Evolutionary conservation across 1,140 invertebrate species (phyloP).

Genomic region (Oncopeltus fasciatus): DNA sequence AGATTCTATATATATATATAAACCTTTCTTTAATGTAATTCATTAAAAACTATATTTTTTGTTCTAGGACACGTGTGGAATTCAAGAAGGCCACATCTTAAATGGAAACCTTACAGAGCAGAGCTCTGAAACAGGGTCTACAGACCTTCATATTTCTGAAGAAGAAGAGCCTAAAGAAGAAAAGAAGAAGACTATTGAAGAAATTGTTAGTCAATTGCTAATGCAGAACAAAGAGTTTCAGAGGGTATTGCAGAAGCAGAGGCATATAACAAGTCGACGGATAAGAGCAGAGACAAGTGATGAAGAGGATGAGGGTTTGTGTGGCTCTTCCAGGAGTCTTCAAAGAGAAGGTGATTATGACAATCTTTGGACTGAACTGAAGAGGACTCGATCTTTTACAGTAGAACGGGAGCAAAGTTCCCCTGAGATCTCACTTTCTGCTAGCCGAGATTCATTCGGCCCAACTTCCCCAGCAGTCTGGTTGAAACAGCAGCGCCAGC

Average conservation of each 20-base stretch:
- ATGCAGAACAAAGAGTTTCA: slow-evolving; percentile 75
- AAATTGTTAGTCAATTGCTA: slow-evolving; percentile 66
- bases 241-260: slow-evolving; percentile 53
- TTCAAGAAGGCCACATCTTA: background rate
- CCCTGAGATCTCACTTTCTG: slow-evolving; percentile 16
- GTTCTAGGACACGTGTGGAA: background rate
- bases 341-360: slow-evolving; percentile 33
- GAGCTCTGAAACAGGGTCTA: slow-evolving; percentile 19
- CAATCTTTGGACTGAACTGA: slow-evolving; percentile 30
- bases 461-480: slow-evolving; percentile 43
- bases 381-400: slow-evolving; percentile 23
- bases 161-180: slow-evolving; percentile 28
- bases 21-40: no score
- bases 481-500: slow-evolving; percentile 42
- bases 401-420: slow-evolving; percentile 18
- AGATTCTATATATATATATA: no score
- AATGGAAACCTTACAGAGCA: slow-evolving; percentile 5
- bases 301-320: slow-evolving; percentile 37
- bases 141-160: slow-evolving; percentile 25
- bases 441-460: slow-evolving; percentile 25
- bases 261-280: slow-evolving; percentile 41
- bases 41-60: background rate
- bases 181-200: slow-evolving; percentile 45
- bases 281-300: slow-evolving; percentile 36
- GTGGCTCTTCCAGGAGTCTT: slow-evolving; percentile 12